Conservation (phyloP, 2,888 invertebrate species). For the Xylota sylvarum region DNA sequence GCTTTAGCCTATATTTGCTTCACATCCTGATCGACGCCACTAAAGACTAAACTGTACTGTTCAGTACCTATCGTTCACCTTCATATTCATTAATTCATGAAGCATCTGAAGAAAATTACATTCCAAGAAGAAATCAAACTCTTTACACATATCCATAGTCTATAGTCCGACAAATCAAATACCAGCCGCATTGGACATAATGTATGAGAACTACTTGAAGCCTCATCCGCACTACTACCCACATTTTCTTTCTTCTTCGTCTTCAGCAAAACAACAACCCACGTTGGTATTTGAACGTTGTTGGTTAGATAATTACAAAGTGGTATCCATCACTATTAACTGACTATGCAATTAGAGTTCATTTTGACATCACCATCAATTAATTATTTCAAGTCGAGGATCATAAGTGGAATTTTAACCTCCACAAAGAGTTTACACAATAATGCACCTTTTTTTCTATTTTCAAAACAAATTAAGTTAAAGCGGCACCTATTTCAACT, state of each 20-base stretch:
- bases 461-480: background rate
- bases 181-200: background rate
- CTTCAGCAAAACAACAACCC: background rate
- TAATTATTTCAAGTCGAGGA: constrained; percentile 41
- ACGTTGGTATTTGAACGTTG: constrained; percentile 12
- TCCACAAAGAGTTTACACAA: background rate
- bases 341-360: constrained; percentile 48
- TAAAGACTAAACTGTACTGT: background rate
- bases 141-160: background rate
- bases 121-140: background rate
- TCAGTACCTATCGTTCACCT: background rate
- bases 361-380: constrained; percentile 51
- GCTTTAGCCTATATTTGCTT: background rate
- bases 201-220: background rate
- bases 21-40: too few species aligned
- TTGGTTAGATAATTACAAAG: constrained; percentile 39
- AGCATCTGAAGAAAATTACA: background rate
- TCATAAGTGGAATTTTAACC: constrained; percentile 32
- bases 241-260: constrained; percentile 13
- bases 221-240: constrained; percentile 11
- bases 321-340: constrained; percentile 54
- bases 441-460: background rate
- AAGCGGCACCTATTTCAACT: too few species aligned
- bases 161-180: constrained; percentile 2
- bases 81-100: background rate